Base-by-base conservation (phyloP, 1,140 invertebrate genomes). In the Drosophila albomicans region DNA sequence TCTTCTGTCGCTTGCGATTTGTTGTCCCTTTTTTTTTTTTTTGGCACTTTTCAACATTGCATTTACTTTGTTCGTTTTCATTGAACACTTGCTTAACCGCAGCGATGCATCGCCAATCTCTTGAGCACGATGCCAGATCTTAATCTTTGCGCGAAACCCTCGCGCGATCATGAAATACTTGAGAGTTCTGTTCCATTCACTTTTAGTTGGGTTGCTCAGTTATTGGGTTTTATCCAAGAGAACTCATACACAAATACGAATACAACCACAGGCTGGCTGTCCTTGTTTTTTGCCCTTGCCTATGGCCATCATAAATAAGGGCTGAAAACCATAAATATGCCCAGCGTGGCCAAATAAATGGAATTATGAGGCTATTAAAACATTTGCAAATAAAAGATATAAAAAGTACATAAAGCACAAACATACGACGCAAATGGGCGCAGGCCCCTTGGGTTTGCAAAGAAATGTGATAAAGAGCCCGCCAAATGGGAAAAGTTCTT, bases 351-450 rank as follows among this genome's bases (percentile, higher is more conserved):
- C 48, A 71, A 68, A 86, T 66, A 79, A 69, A 79, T 49, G 46
- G 63, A 66, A 74, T 65, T 88, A 76, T 69, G 69, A 57, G 79
- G 58, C 76, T 59, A 87, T 86, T 82, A 82, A 88, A 79, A 38
- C 64, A 67, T 72, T 76, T 48, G 65, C 58, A 69, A 67, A 85
- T 70, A 75, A 43, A 74, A 52, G 66, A 67, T 86, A 81, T 70
- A 71, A 61, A 70, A 75, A 58, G 56, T 59, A 72, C 78, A 81
- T 85, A 51, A 78, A 69, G 78, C 61, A 62, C 67, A 51, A 68
- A 68, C 68, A 56, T 41, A 74, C 48, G 63, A 77, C 68, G 62
- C 15, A 71, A 71, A 68, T 74, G 63, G 62, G n/a, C 35, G 16
- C 46, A 35, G 16, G 28, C 25, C 54, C 54, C 16, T n/a, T 41